Evolutionary conservation across 2,888 invertebrate species (phyloP).

Genomic region (Drosophila falleni): DNA sequence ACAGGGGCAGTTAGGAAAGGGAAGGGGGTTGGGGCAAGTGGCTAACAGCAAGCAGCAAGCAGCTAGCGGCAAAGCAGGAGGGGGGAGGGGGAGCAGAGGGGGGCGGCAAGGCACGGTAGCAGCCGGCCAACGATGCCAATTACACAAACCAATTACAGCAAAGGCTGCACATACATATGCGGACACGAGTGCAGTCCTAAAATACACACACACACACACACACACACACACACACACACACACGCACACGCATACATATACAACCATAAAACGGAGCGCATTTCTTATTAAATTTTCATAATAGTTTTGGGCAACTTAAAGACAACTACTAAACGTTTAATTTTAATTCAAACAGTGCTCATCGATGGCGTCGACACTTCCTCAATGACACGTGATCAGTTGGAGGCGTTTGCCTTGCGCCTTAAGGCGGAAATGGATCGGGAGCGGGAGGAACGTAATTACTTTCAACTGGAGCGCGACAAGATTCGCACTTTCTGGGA

Average conservation of each 20-base stretch:
- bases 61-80: neutral
- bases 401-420: slow-evolving; percentile 94
- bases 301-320: slow-evolving; percentile 33
- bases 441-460: slow-evolving; percentile 97
- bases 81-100: neutral
- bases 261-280: slow-evolving; percentile 20
- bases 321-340: neutral
- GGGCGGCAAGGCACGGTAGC: slow-evolving; percentile 47
- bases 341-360: slow-evolving; percentile 86
- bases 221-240: slow-evolving; percentile 12
- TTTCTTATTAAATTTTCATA: slow-evolving; percentile 71
- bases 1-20: neutral
- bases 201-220: slow-evolving; percentile 25
- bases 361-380: slow-evolving; percentile 97
- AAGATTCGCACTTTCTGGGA: slow-evolving; percentile 98
- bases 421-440: slow-evolving; percentile 96
- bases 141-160: slow-evolving; percentile 81
- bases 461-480: slow-evolving; percentile 97
- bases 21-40: neutral
- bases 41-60: neutral
- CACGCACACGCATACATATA: slow-evolving; percentile 1
- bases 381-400: slow-evolving; percentile 96
- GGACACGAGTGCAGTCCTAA: slow-evolving; percentile 46
- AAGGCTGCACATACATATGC: slow-evolving; percentile 70
- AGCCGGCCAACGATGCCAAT: slow-evolving; percentile 78